Conservation (phyloP, 1,140 invertebrate species). For the Pseudomyrmex cubaensis region DNA sequence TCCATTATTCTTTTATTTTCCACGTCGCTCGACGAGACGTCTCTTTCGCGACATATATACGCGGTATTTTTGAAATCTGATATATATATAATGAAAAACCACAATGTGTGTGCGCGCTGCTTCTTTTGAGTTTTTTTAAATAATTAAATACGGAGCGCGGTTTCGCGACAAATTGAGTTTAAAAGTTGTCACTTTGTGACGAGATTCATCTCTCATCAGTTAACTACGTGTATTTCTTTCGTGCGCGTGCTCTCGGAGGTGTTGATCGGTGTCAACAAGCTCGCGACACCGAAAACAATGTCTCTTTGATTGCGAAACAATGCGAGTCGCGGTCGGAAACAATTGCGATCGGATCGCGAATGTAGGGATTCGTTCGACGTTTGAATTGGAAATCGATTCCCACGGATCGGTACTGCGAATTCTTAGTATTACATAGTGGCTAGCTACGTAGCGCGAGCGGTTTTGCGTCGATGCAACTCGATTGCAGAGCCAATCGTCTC, state of each 20-base stretch:
- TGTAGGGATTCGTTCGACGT: conserved; percentile 40
- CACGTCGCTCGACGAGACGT: too few relatives aligned
- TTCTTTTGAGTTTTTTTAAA: too few relatives aligned
- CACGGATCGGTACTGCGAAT: conserved; percentile 54
- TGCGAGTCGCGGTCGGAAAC: conserved; percentile 56
- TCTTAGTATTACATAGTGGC: conserved; percentile 30
- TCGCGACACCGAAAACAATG: conserved; percentile 69
- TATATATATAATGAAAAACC: neutral
- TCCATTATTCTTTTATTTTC: too few relatives aligned
- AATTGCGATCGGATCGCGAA: conserved; percentile 64
- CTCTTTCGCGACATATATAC: neutral
- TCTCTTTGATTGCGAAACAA: conserved; percentile 73
- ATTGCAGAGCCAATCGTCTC: conserved; percentile 31
- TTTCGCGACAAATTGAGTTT: conserved; percentile 14
- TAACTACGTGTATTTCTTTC: conserved; percentile 7
- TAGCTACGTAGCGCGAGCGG: neutral
- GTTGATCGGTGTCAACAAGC: conserved; percentile 68
- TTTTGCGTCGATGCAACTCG: conserved; percentile 20
- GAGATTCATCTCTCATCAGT: neutral
- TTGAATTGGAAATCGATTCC: conserved; percentile 72
- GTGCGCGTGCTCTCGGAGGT: conserved; percentile 17
- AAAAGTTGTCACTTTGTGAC: neutral
- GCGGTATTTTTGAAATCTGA: neutral
- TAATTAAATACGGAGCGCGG: neutral
- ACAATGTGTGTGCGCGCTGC: too few relatives aligned